phyloP scores from a whole-genome alignment of 2,888 invertebrate genomes.

The Schizotus pectinicornis region DNA sequence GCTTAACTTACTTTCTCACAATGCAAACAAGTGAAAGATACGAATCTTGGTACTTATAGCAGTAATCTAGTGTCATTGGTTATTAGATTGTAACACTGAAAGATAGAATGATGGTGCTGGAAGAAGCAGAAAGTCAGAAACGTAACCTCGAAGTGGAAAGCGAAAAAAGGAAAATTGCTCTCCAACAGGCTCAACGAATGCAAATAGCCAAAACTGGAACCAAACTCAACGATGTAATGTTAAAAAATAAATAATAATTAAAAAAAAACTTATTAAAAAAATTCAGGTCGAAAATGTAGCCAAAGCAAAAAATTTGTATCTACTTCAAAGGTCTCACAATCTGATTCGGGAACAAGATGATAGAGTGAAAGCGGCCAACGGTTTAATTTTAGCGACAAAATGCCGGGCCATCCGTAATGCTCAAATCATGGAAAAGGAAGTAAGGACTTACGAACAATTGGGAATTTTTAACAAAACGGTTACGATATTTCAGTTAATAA shows the following conservation, averaged over 20 bases:
- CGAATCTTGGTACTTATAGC: constrained; percentile 13
- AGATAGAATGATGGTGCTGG: constrained; percentile 58
- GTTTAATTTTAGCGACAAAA: constrained; percentile 81
- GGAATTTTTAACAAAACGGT: constrained; percentile 5
- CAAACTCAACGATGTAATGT: constrained; percentile 10
- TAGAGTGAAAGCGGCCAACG: constrained; percentile 75
- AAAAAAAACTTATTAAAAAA: not conserved
- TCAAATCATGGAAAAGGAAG: constrained; percentile 71
- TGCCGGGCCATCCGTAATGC: constrained; percentile 86
- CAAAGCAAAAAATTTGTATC: constrained; percentile 58
- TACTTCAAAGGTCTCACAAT: constrained; percentile 62
- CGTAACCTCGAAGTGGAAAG: constrained; percentile 64
- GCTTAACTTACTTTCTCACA: no score
- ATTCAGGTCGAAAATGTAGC: constrained; percentile 61
- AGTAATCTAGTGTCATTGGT: constrained; percentile 2
- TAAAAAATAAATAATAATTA: not conserved
- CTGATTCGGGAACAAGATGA: constrained; percentile 66
- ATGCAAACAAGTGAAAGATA: no score
- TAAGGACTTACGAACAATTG: constrained; percentile 32
- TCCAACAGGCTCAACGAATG: constrained; percentile 43
- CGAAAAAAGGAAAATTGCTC: constrained; percentile 61
- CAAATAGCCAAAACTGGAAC: constrained; percentile 43
- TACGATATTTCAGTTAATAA: constrained; percentile 60
- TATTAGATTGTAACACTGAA: constrained; percentile 56
- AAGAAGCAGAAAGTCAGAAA: constrained; percentile 57